A percentile compares a stretch with the other conserved stretches of the same genome.
Conservation (phyloP, 2,113 vertebrate genomes). For the Leptodactylus fuscus region DNA sequence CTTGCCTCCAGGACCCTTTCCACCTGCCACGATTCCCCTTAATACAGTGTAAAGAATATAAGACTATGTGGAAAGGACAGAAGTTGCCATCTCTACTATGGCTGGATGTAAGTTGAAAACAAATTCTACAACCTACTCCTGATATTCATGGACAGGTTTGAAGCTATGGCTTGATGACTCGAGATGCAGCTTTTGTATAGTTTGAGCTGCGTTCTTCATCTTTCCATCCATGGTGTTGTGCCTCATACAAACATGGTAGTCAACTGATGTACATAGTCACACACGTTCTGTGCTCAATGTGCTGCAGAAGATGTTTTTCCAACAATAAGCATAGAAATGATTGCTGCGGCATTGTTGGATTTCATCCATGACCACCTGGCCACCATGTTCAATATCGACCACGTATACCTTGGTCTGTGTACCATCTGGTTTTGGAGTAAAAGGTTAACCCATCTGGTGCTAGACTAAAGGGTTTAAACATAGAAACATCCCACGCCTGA, state of each 20-base stretch:
- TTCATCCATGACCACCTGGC: neutral
- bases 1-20: too few species aligned
- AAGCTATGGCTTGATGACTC: too few species aligned
- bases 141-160: too few species aligned
- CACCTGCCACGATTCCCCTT: too few species aligned
- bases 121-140: too few species aligned
- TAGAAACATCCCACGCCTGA: constrained; percentile 52
- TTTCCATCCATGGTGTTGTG: neutral
- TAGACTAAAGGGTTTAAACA: constrained; percentile 36
- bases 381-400: neutral
- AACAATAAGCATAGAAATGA: neutral
- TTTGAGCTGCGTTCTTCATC: neutral
- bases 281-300: too few species aligned
- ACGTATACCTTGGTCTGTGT: neutral
- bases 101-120: too few species aligned
- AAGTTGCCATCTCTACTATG: too few species aligned
- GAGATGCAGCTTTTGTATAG: too few species aligned
- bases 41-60: too few species aligned
- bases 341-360: neutral
- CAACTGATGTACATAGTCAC: neutral
- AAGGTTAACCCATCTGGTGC: constrained; percentile 35
- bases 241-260: neutral
- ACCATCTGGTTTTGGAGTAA: constrained; percentile 43
- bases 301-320: too few species aligned
- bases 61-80: too few species aligned